phyloP scores from a whole-genome alignment of 2,888 invertebrate species.

The Linyphia triangularis region DNA sequence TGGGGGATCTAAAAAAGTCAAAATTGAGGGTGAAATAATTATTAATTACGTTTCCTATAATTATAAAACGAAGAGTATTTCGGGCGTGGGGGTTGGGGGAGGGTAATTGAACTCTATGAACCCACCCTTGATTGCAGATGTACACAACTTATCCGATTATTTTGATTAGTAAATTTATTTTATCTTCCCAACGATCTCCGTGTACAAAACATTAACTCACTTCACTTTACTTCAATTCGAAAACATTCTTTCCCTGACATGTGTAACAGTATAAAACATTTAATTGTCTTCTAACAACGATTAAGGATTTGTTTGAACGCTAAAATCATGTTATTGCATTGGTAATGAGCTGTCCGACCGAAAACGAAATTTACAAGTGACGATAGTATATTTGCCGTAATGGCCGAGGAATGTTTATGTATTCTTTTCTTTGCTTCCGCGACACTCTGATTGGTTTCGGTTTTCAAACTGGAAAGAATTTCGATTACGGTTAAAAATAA shows the following conservation, averaged over 20 bases:
- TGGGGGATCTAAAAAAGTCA: too few species aligned
- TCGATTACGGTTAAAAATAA: conserved; percentile 8
- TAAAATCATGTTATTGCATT: conserved; percentile 28
- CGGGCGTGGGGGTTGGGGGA: too few species aligned
- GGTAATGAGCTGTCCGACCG: conserved; percentile 19
- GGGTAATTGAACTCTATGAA: too few species aligned
- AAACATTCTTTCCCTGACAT: neutral
- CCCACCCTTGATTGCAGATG: too few species aligned
- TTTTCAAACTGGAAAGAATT: neutral
- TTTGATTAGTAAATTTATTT: too few species aligned
- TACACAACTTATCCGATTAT: too few species aligned
- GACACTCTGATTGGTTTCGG: neutral
- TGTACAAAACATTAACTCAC: too few species aligned
- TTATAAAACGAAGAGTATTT: too few species aligned
- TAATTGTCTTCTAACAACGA: conserved; percentile 18
- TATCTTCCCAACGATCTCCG: too few species aligned
- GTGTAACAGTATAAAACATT: conserved; percentile 23
- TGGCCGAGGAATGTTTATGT: neutral
- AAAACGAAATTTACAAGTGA: neutral
- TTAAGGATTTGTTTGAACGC: conserved; percentile 39
- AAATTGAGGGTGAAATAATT: too few species aligned
- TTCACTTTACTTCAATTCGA: neutral
- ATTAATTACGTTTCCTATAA: too few species aligned
- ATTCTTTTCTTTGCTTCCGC: neutral
- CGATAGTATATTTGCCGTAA: neutral